Evolutionary conservation across 1,140 invertebrate species (phyloP).

Genomic region (Apis laboriosa): DNA sequence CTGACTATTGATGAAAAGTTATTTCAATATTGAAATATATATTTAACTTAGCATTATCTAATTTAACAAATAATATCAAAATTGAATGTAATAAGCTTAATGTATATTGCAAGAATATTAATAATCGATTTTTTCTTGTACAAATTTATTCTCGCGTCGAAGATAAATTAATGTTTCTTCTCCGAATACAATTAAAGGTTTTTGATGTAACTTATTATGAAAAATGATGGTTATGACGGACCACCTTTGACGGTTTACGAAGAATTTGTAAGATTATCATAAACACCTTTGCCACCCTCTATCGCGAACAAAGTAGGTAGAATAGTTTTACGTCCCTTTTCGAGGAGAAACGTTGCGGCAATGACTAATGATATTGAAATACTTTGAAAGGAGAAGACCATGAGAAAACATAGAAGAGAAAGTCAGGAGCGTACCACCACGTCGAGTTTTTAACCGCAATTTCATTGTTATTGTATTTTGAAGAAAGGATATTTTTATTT

Average conservation of each 20-base stretch:
- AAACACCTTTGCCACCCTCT: slow-evolving; percentile 70
- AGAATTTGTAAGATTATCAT: slow-evolving; percentile 67
- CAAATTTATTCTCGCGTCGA: not conserved
- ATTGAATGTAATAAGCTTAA: too few relatives aligned
- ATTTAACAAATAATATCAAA: too few relatives aligned
- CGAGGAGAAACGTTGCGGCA: slow-evolving; percentile 60
- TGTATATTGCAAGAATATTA: too few relatives aligned
- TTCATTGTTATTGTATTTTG: not conserved
- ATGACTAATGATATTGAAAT: slow-evolving; percentile 70
- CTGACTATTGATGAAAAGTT: too few relatives aligned
- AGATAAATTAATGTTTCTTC: slow-evolving; percentile 22
- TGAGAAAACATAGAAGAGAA: slow-evolving; percentile 58
- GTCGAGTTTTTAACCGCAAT: slow-evolving; percentile 2
- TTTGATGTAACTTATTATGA: slow-evolving; percentile 48
- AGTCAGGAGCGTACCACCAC: slow-evolving; percentile 51
- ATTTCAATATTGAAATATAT: too few relatives aligned
- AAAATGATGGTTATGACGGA: slow-evolving; percentile 62
- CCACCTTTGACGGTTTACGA: slow-evolving; percentile 56
- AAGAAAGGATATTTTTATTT: not conserved
- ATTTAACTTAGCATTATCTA: too few relatives aligned
- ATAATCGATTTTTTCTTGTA: too few relatives aligned
- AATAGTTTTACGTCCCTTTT: slow-evolving; percentile 68
- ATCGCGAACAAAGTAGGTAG: slow-evolving; percentile 53
- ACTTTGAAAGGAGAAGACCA: slow-evolving; percentile 29
- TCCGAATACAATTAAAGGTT: slow-evolving; percentile 25